Percentiles rank a stretch among this genome's conserved stretches.
phyloP scores from a whole-genome alignment of 2,888 invertebrate species.

The Glaucopsyche alexis region DNA sequence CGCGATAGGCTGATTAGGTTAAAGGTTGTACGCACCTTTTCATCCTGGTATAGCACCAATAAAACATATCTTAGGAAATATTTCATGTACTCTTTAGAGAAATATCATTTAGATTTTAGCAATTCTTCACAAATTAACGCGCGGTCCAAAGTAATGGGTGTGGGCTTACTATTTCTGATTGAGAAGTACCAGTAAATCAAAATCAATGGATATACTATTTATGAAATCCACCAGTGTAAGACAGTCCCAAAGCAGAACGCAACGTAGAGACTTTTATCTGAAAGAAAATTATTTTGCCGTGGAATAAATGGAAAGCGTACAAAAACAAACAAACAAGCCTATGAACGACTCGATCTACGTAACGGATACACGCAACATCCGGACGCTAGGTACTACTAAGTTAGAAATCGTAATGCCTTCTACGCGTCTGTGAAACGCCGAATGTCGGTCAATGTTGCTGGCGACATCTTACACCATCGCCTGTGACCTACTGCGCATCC shows the following conservation, averaged over 20 bases:
- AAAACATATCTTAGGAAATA: too few relatives aligned
- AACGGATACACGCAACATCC: slow-evolving; percentile 7
- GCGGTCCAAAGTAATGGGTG: too few relatives aligned
- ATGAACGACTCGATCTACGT: not conserved
- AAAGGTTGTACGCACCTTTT: not conserved
- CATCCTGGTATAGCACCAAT: not conserved
- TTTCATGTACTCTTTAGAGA: too few relatives aligned
- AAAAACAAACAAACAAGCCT: not conserved
- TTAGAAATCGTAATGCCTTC: slow-evolving; percentile 48
- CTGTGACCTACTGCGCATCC: slow-evolving; percentile 41
- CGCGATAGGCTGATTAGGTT: not conserved
- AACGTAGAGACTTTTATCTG: too few relatives aligned
- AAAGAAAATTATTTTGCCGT: too few relatives aligned
- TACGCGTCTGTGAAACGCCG: slow-evolving; percentile 15
- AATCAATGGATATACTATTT: too few relatives aligned
- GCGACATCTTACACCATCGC: slow-evolving; percentile 54
- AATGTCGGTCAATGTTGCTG: slow-evolving; percentile 71
- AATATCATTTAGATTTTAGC: too few relatives aligned
- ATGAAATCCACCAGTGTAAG: too few relatives aligned
- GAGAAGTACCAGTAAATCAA: too few relatives aligned
- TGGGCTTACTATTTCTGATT: too few relatives aligned
- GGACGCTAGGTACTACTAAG: slow-evolving; percentile 31
- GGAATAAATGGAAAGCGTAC: not conserved
- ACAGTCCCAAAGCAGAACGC: too few relatives aligned
- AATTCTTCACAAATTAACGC: too few relatives aligned